Base-by-base conservation (phyloP, 1,140 invertebrate genomes). In the Babylonia areolata region DNA sequence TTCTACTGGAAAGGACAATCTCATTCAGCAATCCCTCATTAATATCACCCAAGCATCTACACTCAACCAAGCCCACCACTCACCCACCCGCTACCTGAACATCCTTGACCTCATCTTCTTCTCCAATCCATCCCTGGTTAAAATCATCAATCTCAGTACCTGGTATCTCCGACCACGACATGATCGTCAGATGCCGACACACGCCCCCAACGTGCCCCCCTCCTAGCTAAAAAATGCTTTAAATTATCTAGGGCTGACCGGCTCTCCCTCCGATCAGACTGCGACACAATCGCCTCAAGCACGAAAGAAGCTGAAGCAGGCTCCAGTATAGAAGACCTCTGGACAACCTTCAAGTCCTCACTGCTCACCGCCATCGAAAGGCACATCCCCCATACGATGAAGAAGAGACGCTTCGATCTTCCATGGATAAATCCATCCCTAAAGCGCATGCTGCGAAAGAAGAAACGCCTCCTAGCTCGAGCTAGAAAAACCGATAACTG, bases 61-160 rank as follows among this genome's bases (percentile, higher is more conserved):
- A 51, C 46, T 51, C 46, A 51, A 9, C 37, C 40, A 28, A 79
- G 23, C 28, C 35, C 35, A 39, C 35, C 35, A 79, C 35, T 37
- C 35, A 33, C 77, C 77, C 35, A 79, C 77, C 23, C 35, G 33
- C 23, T 28, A 6, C 35, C 3, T 12, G 28, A 79, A 79, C 35
- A 79, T 37, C 28, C 77, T 79, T 37, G 77, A 79, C 77, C 40
- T 79, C 28, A 37, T 79, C 40, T 37, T 79, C 35, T 31, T n/a
- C n/a, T 37, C 28, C 28, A 79, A 79, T 37, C 77, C 77, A 3
- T 33, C 77, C 35, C 35, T 39, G 23, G 35, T 79, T 37, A n/a
- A 79, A 79, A 28, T 39, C 35, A 9, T 78, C 75, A n/a, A 31
- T 75, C 91, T 85, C 39, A 12, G 81, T 28, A 35, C 80, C 23